Evolutionary conservation across 2,888 invertebrate genomes (phyloP).

Genomic region (Eilema sororculum): DNA sequence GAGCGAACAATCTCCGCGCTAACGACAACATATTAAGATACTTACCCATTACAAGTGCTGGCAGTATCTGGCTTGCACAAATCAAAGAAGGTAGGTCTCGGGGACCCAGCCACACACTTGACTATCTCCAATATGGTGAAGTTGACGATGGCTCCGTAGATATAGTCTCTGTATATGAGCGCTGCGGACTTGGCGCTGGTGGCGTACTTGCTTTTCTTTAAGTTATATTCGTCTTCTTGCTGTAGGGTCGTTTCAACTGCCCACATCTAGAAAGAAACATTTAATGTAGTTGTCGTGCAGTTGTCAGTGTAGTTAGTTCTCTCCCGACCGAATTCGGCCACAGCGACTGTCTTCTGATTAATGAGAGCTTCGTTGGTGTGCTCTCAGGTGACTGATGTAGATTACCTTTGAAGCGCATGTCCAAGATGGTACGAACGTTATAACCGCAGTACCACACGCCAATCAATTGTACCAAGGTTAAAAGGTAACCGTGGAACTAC

Average conservation of each 20-base stretch:
- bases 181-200: constrained; percentile 76
- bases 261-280: constrained; percentile 74
- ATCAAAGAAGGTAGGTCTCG: constrained; percentile 92
- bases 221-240: constrained; percentile 76
- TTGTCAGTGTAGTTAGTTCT: too few species aligned
- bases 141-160: constrained; percentile 88
- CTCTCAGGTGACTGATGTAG: too few species aligned
- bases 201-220: constrained; percentile 75
- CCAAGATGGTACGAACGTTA: too few species aligned
- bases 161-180: constrained; percentile 88
- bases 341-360: too few species aligned
- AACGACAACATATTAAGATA: too few species aligned
- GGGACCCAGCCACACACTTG: constrained; percentile 90
- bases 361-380: too few species aligned
- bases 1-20: too few species aligned
- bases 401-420: too few species aligned
- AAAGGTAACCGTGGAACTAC: too few species aligned
- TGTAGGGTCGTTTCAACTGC: constrained; percentile 76
- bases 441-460: too few species aligned
- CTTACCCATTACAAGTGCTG: constrained; percentile 87
- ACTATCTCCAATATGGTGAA: constrained; percentile 88
- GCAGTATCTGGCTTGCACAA: constrained; percentile 90
- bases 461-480: too few species aligned
- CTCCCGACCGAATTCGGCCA: too few species aligned
- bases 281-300: not conserved